Conservation (phyloP, 1,140 invertebrate species). For the Tetramorium simillimum region DNA sequence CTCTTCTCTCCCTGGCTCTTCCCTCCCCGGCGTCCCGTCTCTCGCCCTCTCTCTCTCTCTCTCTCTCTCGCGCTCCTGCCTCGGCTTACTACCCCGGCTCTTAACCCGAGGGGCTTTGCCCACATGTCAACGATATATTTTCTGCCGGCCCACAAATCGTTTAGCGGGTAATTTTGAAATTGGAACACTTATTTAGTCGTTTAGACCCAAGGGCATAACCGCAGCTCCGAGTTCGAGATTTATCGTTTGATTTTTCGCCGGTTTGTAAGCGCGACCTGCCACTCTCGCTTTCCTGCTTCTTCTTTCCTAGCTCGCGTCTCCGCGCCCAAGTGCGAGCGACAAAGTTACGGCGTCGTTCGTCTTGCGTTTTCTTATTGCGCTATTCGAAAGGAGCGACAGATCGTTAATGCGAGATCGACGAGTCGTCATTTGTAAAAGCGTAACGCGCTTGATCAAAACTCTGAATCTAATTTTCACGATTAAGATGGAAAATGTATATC, state of each 20-base stretch:
- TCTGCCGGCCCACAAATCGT: slow-evolving; percentile 84
- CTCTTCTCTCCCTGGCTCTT: slow-evolving; percentile 65
- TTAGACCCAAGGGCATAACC: slow-evolving; percentile 81
- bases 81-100: slow-evolving; percentile 48
- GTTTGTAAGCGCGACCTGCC: slow-evolving; percentile 64
- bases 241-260: slow-evolving; percentile 73
- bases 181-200: slow-evolving; percentile 85
- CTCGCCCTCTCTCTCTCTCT: slow-evolving; percentile 53
- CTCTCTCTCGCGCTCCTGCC: slow-evolving; percentile 18
- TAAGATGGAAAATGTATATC: not conserved
- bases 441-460: slow-evolving; percentile 8
- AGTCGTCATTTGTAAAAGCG: slow-evolving; percentile 24
- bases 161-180: slow-evolving; percentile 85
- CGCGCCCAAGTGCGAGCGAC: slow-evolving; percentile 21
- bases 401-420: slow-evolving; percentile 49
- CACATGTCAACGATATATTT: slow-evolving; percentile 85
- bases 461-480: not conserved
- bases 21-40: slow-evolving; percentile 62
- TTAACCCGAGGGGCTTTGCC: slow-evolving; percentile 76
- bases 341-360: slow-evolving; percentile 37
- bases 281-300: slow-evolving; percentile 34
- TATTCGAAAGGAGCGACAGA: slow-evolving; percentile 25
- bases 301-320: not conserved
- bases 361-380: slow-evolving; percentile 19
- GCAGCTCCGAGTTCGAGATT: slow-evolving; percentile 62